phyloP scores from a whole-genome alignment of 2,797 vertebrate genomes.

The Graptemys geographica region DNA sequence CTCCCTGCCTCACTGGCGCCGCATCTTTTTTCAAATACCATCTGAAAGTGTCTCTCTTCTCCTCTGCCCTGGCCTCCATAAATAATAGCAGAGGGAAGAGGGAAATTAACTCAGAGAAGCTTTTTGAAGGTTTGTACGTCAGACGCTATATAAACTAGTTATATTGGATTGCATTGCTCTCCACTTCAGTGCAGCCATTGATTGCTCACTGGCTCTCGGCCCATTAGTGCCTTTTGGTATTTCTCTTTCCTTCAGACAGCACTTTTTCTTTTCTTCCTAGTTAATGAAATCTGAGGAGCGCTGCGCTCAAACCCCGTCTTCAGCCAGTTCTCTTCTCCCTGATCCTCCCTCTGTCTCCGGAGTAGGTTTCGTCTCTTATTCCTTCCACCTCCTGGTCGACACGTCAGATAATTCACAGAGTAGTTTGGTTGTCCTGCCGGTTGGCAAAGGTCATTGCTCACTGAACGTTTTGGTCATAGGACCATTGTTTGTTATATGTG shows the following conservation, averaged over 20 bases:
- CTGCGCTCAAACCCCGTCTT: neutral
- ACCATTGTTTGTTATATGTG: neutral
- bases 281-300: neutral
- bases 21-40: neutral
- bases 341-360: neutral
- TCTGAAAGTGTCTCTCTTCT: neutral
- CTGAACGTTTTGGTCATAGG: neutral
- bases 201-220: neutral
- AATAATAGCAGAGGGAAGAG: neutral
- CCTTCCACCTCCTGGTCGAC: neutral
- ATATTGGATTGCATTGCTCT: neutral
- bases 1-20: neutral
- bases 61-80: neutral
- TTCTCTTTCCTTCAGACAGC: neutral
- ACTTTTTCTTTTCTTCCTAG: neutral
- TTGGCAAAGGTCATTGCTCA: neutral
- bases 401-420: neutral
- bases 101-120: neutral
- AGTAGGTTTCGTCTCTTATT: fast-evolving
- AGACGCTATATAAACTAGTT: neutral
- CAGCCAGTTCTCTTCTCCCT: neutral
- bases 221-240: neutral
- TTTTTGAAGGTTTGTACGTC: neutral
- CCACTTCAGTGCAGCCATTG: fast-evolving
- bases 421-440: neutral